phyloP scores from a whole-genome alignment of 2,888 invertebrate genomes.

The Phengaris alcon region DNA sequence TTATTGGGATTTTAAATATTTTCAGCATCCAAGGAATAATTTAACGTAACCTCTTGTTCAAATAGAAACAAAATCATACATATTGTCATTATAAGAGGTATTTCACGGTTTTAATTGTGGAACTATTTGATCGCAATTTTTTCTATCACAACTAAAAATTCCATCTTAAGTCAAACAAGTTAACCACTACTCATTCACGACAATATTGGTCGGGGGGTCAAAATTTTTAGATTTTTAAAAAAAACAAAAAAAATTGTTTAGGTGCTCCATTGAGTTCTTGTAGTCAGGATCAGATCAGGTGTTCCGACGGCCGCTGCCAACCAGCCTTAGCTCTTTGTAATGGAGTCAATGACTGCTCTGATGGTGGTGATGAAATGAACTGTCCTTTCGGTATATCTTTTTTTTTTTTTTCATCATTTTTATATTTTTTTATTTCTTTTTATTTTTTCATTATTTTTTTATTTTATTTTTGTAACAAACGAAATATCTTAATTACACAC shows the following conservation, averaged over 20 bases:
- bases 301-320: conserved; percentile 78
- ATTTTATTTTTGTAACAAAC: background rate
- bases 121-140: too few species aligned
- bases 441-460: background rate
- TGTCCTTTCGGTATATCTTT: conserved; percentile 44
- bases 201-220: background rate
- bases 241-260: conserved; percentile 34
- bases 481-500: background rate
- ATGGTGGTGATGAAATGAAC: conserved; percentile 63
- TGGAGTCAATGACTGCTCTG: conserved; percentile 61
- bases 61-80: too few species aligned
- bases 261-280: conserved; percentile 49
- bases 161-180: background rate
- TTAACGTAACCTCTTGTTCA: too few species aligned
- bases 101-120: too few species aligned
- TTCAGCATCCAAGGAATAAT: too few species aligned
- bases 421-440: background rate
- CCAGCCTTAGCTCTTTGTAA: conserved; percentile 64
- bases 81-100: too few species aligned
- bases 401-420: conserved; percentile 10
- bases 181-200: background rate
- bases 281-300: conserved; percentile 56
- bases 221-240: background rate
- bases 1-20: too few species aligned
- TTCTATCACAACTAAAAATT: too few species aligned